These are phyloP conservation scores for Mnemiopsis leidyi DNA, from an alignment of 37 sponge, comb jelly and placozoan genomes.

Conservation along the genomic window DNA sequence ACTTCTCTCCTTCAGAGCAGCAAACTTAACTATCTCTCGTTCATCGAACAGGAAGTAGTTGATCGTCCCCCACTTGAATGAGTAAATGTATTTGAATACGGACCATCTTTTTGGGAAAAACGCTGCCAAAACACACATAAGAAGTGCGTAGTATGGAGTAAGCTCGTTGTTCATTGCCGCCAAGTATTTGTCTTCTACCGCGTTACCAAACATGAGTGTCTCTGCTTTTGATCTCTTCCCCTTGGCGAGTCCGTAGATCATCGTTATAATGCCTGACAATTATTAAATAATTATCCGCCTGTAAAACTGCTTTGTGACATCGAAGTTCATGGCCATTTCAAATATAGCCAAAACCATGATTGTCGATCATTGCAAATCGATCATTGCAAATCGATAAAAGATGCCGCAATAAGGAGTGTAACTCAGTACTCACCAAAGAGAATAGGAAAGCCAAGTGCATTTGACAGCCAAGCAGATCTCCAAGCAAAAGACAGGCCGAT, in stretches of 20 bases:
- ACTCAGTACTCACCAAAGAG: slow-evolving; percentile 7
- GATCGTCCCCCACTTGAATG: neutral
- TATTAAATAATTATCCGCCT: no score
- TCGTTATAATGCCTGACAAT: neutral
- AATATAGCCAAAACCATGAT: no score
- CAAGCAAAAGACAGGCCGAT: neutral
- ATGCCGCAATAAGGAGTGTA: no score
- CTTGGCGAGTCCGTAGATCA: neutral
- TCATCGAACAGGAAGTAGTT: slow-evolving; percentile 35
- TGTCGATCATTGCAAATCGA: no score
- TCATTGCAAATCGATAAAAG: no score
- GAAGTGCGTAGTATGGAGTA: slow-evolving; percentile 13
- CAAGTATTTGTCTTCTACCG: neutral
- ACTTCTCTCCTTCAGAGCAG: neutral
- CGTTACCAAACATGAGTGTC: neutral
- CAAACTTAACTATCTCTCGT: neutral
- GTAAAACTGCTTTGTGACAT: no score
- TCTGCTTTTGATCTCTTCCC: neutral
- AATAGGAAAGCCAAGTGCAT: neutral
- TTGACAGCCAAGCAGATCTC: slow-evolving; percentile 12
- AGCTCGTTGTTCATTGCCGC: neutral
- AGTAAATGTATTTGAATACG: slow-evolving; percentile 21
- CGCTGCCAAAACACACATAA: neutral
- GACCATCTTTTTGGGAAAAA: neutral
- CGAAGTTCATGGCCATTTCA: no score